phyloP scores from a whole-genome alignment of 2,797 vertebrate species.

The Ataeniobius toweri region DNA sequence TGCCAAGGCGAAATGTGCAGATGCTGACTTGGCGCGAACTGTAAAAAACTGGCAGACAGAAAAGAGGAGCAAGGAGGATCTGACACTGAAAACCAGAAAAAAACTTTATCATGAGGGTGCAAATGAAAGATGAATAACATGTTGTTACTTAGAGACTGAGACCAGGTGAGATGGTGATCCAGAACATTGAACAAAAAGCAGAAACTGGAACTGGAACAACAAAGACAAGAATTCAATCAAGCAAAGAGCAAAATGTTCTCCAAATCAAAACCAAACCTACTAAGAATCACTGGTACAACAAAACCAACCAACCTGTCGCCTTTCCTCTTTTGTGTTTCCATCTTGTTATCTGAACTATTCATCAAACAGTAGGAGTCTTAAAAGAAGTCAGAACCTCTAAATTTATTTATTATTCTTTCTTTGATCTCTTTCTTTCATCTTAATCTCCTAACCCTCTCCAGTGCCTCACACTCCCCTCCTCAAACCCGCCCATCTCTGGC shows the following conservation, averaged over 20 bases:
- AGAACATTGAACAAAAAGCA: not conserved
- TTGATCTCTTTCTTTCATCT: conserved; percentile 33
- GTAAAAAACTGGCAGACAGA: not conserved
- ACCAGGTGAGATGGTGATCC: not conserved
- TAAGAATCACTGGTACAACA: not conserved
- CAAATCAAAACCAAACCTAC: not conserved
- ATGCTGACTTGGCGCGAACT: not conserved
- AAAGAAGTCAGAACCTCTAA: conserved; percentile 50
- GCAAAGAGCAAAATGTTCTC: not conserved
- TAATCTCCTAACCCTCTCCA: conserved; percentile 62
- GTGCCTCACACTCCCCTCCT: conserved; percentile 11
- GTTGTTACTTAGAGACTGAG: not conserved
- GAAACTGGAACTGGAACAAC: not conserved
- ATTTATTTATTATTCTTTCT: conserved; percentile 64
- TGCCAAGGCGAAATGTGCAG: conserved; percentile 1
- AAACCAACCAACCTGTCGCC: not conserved
- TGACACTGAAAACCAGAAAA: not conserved
- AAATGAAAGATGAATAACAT: not conserved
- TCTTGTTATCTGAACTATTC: conserved; percentile 29
- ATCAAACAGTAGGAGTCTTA: conserved; percentile 30
- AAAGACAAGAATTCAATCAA: not conserved
- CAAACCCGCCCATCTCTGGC: conserved; percentile 33
- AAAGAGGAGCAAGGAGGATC: not conserved
- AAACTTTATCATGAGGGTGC: not conserved
- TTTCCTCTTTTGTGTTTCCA: not conserved